Evolutionary conservation across 2,113 vertebrate species (phyloP).

Genomic region (Anser brachyrhynchus): DNA sequence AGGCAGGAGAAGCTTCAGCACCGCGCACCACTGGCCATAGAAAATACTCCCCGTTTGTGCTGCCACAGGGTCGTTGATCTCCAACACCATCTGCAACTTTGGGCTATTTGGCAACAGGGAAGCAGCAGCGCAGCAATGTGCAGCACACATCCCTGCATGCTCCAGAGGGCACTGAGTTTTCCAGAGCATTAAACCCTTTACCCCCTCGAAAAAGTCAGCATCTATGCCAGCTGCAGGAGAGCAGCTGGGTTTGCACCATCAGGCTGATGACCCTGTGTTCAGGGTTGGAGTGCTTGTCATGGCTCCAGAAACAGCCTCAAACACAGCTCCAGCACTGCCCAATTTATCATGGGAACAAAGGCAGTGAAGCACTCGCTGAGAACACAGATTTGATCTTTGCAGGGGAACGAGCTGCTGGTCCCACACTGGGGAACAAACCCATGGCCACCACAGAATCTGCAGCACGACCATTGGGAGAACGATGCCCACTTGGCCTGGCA

Average conservation of each 20-base stretch:
- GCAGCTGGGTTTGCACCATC: too few relatives aligned
- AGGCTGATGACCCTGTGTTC: too few relatives aligned
- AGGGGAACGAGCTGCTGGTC: neutral
- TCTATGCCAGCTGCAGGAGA: too few relatives aligned
- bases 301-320: neutral
- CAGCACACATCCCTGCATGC: neutral
- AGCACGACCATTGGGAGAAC: too few relatives aligned
- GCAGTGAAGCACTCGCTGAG: neutral
- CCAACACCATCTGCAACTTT: neutral
- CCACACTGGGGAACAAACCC: too few relatives aligned
- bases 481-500: neutral
- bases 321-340: too few relatives aligned
- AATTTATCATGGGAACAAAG: neutral
- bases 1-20: neutral
- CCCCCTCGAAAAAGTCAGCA: neutral
- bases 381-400: neutral
- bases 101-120: neutral
- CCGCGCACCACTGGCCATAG: accelerated
- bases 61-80: neutral
- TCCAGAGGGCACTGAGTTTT: neutral
- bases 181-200: conserved; percentile 32
- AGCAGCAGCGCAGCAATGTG: accelerated
- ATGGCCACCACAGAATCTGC: neutral
- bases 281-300: neutral
- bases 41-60: neutral